phyloP scores from a whole-genome alignment of 2,113 vertebrate species.

The Megaceryle torquata region DNA sequence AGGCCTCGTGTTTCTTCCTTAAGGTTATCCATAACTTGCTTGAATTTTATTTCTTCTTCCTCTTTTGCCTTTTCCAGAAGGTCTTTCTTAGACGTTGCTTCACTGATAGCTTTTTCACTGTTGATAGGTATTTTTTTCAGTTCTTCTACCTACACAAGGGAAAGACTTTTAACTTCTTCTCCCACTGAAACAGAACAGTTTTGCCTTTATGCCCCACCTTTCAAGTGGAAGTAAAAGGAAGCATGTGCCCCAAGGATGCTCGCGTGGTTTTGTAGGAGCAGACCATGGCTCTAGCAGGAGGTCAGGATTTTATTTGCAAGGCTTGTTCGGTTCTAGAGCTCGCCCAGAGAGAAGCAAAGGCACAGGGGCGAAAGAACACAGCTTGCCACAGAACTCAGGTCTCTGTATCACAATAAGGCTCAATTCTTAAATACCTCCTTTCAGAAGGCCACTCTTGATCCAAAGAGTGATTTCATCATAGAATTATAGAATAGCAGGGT shows the following conservation, averaged over 20 bases:
- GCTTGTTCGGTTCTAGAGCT: background rate
- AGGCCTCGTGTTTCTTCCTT: conserved; percentile 89
- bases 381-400: background rate
- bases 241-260: accelerated
- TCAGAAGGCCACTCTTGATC: background rate
- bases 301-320: background rate
- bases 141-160: conserved; percentile 83
- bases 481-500: background rate
- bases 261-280: accelerated
- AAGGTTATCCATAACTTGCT: conserved; percentile 86
- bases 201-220: background rate
- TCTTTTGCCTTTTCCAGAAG: conserved; percentile 82
- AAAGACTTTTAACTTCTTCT: background rate
- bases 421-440: background rate
- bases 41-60: conserved; percentile 85
- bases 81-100: conserved; percentile 78
- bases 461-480: background rate
- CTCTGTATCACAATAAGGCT: background rate
- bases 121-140: conserved; percentile 76
- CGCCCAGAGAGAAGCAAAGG: background rate
- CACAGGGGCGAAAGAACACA: background rate
- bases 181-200: background rate
- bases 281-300: background rate
- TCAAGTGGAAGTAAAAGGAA: background rate
- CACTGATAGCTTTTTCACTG: conserved; percentile 80